These are phyloP conservation scores for Steinernema scapterisci DNA, from an alignment of 2,888 invertebrate species.

Conservation along the genomic window DNA sequence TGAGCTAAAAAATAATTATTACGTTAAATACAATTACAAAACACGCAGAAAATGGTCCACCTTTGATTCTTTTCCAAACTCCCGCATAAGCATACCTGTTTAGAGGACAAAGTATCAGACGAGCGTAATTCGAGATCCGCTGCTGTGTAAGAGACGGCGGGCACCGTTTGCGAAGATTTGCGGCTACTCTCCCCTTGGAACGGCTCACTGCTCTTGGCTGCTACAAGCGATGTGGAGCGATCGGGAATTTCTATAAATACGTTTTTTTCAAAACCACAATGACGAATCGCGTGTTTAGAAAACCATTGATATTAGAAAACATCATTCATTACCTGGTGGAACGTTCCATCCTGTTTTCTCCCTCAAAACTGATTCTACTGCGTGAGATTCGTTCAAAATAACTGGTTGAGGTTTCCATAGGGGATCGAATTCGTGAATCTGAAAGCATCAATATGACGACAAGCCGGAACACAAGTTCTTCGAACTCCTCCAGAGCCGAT, in stretches of 20 bases:
- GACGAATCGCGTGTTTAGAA: too few relatives aligned
- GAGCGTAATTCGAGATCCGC: not conserved
- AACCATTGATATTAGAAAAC: too few relatives aligned
- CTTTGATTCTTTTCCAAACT: too few relatives aligned
- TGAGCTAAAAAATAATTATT: not conserved
- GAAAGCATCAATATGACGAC: not conserved
- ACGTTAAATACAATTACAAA: too few relatives aligned
- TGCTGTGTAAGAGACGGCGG: not conserved
- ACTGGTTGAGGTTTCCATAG: not conserved
- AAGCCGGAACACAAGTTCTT: not conserved
- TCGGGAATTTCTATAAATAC: not conserved
- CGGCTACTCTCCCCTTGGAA: not conserved
- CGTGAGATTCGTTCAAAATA: too few relatives aligned
- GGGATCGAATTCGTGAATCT: slow-evolving; percentile 21
- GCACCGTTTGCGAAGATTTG: not conserved
- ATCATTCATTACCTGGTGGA: slow-evolving; percentile 30
- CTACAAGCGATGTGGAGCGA: not conserved
- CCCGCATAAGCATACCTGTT: slow-evolving; percentile 11
- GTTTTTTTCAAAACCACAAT: not conserved
- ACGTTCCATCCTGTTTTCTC: not conserved
- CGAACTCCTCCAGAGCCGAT: not conserved
- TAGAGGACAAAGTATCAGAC: not conserved
- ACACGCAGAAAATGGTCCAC: too few relatives aligned
- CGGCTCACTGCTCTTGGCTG: not conserved
- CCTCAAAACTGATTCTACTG: not conserved